Percentiles rank a stretch among this genome's conserved stretches.
phyloP scores from a whole-genome alignment of 2,797 vertebrate species.

The Onychomys leucogaster region DNA sequence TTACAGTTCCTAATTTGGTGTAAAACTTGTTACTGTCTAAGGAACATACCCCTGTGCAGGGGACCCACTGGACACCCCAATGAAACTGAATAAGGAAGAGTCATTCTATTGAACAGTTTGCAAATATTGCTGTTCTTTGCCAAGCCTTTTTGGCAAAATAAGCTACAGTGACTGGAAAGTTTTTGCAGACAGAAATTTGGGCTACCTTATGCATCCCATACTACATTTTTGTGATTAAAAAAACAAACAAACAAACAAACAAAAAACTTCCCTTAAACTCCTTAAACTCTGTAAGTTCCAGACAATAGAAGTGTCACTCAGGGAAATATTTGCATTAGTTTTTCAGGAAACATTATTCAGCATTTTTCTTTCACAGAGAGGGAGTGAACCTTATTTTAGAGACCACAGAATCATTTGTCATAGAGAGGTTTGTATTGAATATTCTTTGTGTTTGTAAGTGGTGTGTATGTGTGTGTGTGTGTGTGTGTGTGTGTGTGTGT shows the following conservation, averaged over 20 bases:
- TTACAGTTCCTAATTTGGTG: constrained; percentile 65
- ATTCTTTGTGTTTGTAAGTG: neutral
- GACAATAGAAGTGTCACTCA: constrained; percentile 67
- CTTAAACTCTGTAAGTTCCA: constrained; percentile 77
- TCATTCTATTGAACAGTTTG: constrained; percentile 81
- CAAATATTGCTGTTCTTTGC: constrained; percentile 83
- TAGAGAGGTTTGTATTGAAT: neutral
- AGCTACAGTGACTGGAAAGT: constrained; percentile 81
- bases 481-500: neutral
- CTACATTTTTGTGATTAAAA: constrained; percentile 79
- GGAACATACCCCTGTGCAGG: constrained; percentile 46
- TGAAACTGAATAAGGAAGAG: constrained; percentile 74
- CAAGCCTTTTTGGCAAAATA: constrained; percentile 85
- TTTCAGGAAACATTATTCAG: constrained; percentile 37
- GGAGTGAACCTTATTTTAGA: neutral
- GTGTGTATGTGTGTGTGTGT: neutral
- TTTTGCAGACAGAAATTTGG: constrained; percentile 82
- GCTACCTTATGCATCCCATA: constrained; percentile 83
- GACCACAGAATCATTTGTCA: neutral
- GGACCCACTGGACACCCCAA: constrained; percentile 53
- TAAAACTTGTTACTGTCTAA: constrained; percentile 70
- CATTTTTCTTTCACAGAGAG: neutral
- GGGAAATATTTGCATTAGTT: constrained; percentile 56
- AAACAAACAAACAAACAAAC: too few relatives aligned
- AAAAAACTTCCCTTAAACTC: constrained; percentile 85